Base-by-base conservation (phyloP, 2,113 vertebrate genomes). In the Ophthalmolycus amberensis region DNA sequence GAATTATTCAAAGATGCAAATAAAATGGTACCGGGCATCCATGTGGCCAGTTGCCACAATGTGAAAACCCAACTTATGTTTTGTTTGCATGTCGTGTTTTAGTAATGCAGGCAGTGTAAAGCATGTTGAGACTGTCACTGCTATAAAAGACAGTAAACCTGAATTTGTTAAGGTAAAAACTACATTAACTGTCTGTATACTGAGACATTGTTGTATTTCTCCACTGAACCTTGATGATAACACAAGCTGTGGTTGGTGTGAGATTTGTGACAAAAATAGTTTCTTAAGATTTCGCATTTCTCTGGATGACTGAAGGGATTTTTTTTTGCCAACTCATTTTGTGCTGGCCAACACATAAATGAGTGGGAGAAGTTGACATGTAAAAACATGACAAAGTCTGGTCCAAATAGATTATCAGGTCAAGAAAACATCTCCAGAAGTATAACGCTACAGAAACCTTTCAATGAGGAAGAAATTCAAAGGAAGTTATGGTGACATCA, bases 361-460 rank as follows among this genome's bases (percentile, higher is more conserved):
- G 29, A 29, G 29, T 29, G 22, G 5, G 15, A 38, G 4, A 16
- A 22, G 16, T 44, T 22, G 9, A 60, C 11, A 25, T 22, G 16
- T 42, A 16, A 15, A 34, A 3, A 14, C 9, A 25, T 27, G 27
- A 65, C 62, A 66, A 18, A 8, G 18, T 40, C 10, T 20, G 48
- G 5, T 34, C 34, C 34, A 34, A 34, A 34, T 34, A 34, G 34
- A 44, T 63, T 34, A 79, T 69, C 20, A 50, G 60, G 73, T 58
- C 63, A 79, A 50, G n/a, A 44, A 80, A 77, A 84, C 25, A 46
- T 9, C n/a, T n/a, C n/a, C n/a, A n/a, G n/a, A n/a, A n/a, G n/a
- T n/a, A n/a, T n/a, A n/a, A n/a, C n/a, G n/a, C 38, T 38, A 38
- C 37, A 52, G 72, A 42, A 34, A 71, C 64, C 0, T 32, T 32